These are phyloP conservation scores for Tupiocoris notatus DNA, from an alignment of 2,888 invertebrate genomes.

Conservation along the genomic window DNA sequence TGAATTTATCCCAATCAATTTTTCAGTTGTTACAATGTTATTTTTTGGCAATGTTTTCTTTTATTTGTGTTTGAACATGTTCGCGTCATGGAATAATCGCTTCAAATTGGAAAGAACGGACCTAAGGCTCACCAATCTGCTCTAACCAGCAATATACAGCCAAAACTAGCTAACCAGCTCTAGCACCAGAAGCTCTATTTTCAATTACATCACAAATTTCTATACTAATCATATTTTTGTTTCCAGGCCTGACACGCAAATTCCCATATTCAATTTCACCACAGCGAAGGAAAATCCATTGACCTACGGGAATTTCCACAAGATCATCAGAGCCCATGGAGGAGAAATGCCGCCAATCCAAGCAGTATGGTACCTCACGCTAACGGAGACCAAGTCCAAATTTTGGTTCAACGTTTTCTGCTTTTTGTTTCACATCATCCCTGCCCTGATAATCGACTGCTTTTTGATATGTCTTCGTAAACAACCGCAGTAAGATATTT, in stretches of 20 bases:
- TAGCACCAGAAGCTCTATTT: too few relatives aligned
- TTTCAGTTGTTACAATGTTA: too few relatives aligned
- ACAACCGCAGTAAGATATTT: slow-evolving; percentile 45
- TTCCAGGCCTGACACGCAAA: slow-evolving; percentile 17
- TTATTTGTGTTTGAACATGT: too few relatives aligned
- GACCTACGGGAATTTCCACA: slow-evolving; percentile 64
- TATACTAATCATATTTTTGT: too few relatives aligned
- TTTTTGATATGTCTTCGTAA: slow-evolving; percentile 51
- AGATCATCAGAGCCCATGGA: slow-evolving; percentile 59
- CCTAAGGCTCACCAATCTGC: too few relatives aligned
- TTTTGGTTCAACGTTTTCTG: slow-evolving; percentile 59
- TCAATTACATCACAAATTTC: too few relatives aligned
- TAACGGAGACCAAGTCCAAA: slow-evolving; percentile 61
- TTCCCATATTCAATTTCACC: slow-evolving; percentile 75
- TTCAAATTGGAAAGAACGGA: too few relatives aligned
- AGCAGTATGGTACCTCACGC: slow-evolving; percentile 56
- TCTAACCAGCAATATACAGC: too few relatives aligned
- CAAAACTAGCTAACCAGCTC: too few relatives aligned
- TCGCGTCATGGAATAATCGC: too few relatives aligned
- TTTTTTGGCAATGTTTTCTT: too few relatives aligned
- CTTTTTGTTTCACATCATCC: slow-evolving; percentile 67
- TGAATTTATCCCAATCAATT: too few relatives aligned
- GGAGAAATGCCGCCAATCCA: slow-evolving; percentile 49
- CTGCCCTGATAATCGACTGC: slow-evolving; percentile 68
- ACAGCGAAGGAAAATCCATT: slow-evolving; percentile 75